Evolutionary conservation across 1,140 invertebrate genomes (phyloP), one percentile per base, ranked within the genome.

Genomic region (Drosophila obscura): DNA sequence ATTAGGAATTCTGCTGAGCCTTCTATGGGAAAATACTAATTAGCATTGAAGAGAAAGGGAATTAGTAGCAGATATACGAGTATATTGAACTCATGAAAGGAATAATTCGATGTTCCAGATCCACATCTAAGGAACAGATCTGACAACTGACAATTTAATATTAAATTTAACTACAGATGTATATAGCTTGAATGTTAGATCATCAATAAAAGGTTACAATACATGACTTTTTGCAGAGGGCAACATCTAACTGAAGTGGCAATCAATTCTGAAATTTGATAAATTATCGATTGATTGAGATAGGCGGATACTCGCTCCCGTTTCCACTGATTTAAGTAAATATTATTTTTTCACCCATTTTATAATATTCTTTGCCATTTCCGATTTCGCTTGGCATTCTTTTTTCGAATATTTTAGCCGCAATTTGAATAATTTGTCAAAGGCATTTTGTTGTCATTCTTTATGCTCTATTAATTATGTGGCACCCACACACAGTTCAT

Each of bases 401-500:
- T 62, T 77, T 80, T 68, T 31, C 44, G 51, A 73, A 80, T 73
- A 73, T 67, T 84, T 80, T 65, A 73, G 69, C 66, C 72, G 64
- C 59, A 35, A 69, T 68, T 68, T 63, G 71, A 80, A 85, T 83
- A 79, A 83, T 77, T 76, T 76, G 58, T 76, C 69, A 63, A 76
- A 81, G 61, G 57, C 16, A 58, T 80, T 71, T 69, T 51, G 64
- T 46, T 79, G 52, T 80, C 80, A 75, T 83, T 80, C 61, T 72
- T 61, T 77, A 77, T 72, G 81, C 67, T 80, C 80, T 80, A 80
- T 85, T 84, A 84, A 84, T 84, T 85, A 80, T 84, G 77, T 85
- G 81, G 48, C 63, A 52, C 66, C 50, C 24, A 63, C 31, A 68
- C 63, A 77, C 15, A 62, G 51, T 43, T 65, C 63, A 50, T 53